Conservation (phyloP, 2,888 invertebrate species). For the Idaea biselata region DNA sequence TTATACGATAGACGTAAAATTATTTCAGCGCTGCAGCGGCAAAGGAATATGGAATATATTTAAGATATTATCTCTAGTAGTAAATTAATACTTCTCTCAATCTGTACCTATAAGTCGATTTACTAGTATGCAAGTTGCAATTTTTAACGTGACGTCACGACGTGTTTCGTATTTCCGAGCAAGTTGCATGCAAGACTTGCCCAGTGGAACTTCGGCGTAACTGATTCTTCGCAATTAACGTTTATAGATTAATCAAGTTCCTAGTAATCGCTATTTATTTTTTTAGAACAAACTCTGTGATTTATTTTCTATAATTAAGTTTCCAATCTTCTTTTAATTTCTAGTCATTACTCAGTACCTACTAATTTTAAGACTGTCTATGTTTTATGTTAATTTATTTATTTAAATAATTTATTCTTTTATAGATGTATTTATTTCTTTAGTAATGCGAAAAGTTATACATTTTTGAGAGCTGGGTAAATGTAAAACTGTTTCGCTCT, state of each 20-base stretch:
- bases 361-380: conserved; percentile 51
- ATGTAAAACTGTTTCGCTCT: conserved; percentile 69
- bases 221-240: no score
- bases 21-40: no score
- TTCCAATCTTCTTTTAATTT: conserved; percentile 19
- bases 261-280: conserved; percentile 2
- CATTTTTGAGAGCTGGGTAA: conserved; percentile 75
- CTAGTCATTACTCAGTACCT: conserved; percentile 39
- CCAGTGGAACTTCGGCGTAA: no score
- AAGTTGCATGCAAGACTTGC: no score
- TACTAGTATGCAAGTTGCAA: no score
- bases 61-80: no score
- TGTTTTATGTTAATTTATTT: conserved; percentile 33
- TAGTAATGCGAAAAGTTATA: conserved; percentile 62
- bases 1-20: no score
- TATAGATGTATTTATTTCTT: conserved; percentile 12
- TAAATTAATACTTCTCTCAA: no score
- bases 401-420: conserved; percentile 9
- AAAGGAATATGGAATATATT: no score
- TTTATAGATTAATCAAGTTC: background rate
- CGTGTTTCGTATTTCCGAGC: no score
- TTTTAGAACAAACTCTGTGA: conserved; percentile 35
- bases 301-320: conserved; percentile 25
- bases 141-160: no score
- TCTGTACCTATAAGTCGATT: no score